Percentiles rank a stretch among this genome's conserved stretches.
phyloP scores from a whole-genome alignment of 2,113 vertebrate genomes.

The Siphamia tubifer region DNA sequence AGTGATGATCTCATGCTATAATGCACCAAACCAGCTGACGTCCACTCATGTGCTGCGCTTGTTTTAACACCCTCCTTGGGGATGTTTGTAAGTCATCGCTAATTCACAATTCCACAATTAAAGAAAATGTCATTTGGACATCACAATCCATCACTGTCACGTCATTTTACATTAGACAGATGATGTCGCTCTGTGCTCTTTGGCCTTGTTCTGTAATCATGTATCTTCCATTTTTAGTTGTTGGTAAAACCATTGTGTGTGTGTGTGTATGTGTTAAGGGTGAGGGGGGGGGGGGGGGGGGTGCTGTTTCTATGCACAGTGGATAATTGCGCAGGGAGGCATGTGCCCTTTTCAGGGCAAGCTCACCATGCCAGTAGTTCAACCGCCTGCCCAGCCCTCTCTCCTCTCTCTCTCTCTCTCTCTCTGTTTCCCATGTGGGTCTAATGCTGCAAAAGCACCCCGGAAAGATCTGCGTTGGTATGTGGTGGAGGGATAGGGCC shows the following conservation, averaged over 20 bases:
- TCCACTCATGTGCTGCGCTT: slow-evolving; percentile 1
- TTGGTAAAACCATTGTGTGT: slow-evolving; percentile 62
- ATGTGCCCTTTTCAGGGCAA: slow-evolving; percentile 71
- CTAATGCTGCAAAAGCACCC: slow-evolving; percentile 59
- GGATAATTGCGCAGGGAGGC: slow-evolving; percentile 71
- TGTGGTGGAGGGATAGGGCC: slow-evolving; percentile 31
- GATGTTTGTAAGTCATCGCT: slow-evolving; percentile 5
- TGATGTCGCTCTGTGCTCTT: slow-evolving; percentile 20
- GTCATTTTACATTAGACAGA: slow-evolving; percentile 13
- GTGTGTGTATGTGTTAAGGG: slow-evolving; percentile 30
- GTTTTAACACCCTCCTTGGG: slow-evolving; percentile 30
- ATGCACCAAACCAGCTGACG: slow-evolving; percentile 25
- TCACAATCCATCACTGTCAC: not conserved
- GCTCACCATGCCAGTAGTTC: slow-evolving; percentile 67
- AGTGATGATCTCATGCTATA: slow-evolving; percentile 23
- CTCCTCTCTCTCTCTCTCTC: not conserved
- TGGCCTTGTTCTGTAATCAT: slow-evolving; percentile 32
- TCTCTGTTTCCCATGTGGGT: slow-evolving; percentile 49
- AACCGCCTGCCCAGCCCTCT: slow-evolving; percentile 27
- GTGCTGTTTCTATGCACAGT: slow-evolving; percentile 65
- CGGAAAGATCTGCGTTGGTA: slow-evolving; percentile 36
- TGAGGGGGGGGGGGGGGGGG: no score
- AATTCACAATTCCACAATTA: slow-evolving; percentile 52
- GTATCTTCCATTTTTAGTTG: slow-evolving; percentile 68
- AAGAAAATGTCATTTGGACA: slow-evolving; percentile 8